Evolutionary conservation across 1,140 invertebrate species (phyloP).

Genomic region (Battus philenor): DNA sequence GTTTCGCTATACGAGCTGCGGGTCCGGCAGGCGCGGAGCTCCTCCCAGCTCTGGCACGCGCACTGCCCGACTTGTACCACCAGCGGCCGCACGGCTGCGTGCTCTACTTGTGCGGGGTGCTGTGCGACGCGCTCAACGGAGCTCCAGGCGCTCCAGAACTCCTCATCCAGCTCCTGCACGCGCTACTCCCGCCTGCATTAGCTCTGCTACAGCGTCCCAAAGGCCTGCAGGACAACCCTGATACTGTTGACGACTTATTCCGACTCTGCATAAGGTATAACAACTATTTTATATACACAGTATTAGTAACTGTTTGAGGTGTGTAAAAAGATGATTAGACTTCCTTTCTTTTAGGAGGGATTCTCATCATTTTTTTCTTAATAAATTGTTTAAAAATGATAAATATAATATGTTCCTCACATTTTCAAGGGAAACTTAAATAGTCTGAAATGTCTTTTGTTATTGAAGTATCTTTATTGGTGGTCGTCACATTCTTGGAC

Average conservation of each 20-base stretch:
- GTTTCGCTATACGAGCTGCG: slow-evolving; percentile 92
- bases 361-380: too few species aligned
- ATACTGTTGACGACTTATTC: slow-evolving; percentile 98
- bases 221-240: slow-evolving; percentile 92
- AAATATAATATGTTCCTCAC: too few species aligned
- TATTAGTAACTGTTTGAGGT: too few species aligned
- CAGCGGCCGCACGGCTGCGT: slow-evolving; percentile 93
- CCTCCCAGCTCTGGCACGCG: slow-evolving; percentile 80
- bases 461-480: too few species aligned
- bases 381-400: too few species aligned
- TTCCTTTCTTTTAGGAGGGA: too few species aligned
- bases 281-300: too few species aligned
- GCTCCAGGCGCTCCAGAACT: slow-evolving; percentile 80
- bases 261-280: slow-evolving; percentile 85
- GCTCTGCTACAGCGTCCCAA: slow-evolving; percentile 81
- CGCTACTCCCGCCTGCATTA: slow-evolving; percentile 91
- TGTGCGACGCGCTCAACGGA: slow-evolving; percentile 95
- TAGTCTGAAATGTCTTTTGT: too few species aligned
- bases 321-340: too few species aligned
- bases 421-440: too few species aligned
- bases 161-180: slow-evolving; percentile 90
- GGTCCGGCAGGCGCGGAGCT: slow-evolving; percentile 86
- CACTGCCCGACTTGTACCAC: slow-evolving; percentile 92
- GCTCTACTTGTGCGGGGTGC: slow-evolving; percentile 94
- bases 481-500: too few species aligned